Evolutionary conservation across 2,888 invertebrate species (phyloP).

Genomic region (Endomychus coccineus): DNA sequence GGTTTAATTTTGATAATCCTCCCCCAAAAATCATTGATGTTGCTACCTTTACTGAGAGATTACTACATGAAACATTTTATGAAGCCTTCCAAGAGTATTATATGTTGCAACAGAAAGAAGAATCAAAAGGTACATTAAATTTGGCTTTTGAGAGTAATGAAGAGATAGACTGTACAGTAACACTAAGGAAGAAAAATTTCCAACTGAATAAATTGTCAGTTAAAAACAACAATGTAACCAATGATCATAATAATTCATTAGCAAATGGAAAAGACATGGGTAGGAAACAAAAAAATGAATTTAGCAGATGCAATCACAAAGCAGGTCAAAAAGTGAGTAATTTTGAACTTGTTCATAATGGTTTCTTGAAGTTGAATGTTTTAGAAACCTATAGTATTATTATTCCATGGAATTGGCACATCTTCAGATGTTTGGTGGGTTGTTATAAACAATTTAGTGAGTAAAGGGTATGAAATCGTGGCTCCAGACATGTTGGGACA

Average conservation of each 20-base stretch:
- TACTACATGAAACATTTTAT: constrained; percentile 38
- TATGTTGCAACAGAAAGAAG: constrained; percentile 23
- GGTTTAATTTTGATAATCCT: constrained; percentile 27
- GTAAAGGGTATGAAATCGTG: constrained; percentile 54
- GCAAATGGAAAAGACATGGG: too few relatives aligned
- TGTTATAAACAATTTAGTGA: constrained; percentile 52
- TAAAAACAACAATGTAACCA: too few relatives aligned
- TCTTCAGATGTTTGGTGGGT: constrained; percentile 56
- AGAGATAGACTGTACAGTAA: too few relatives aligned
- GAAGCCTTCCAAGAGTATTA: constrained; percentile 40
- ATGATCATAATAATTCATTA: too few relatives aligned
- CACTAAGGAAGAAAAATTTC: constrained; percentile 4
- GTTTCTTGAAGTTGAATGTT: too few relatives aligned
- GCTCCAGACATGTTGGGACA: constrained; percentile 63
- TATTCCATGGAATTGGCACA: constrained; percentile 61
- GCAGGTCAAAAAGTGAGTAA: too few relatives aligned
- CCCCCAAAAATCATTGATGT: constrained; percentile 35
- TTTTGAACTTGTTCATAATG: too few relatives aligned
- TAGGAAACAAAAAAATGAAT: constrained; percentile 10
- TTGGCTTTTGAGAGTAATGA: constrained; percentile 32
- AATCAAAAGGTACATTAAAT: constrained; percentile 32
- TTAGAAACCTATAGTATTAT: constrained; percentile 50
- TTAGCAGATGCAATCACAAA: constrained; percentile 13
- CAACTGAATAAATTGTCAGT: too few relatives aligned
- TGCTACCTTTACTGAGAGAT: constrained; percentile 38